phyloP scores from a whole-genome alignment of 2,797 vertebrate species.

The Discoglossus pictus region DNA sequence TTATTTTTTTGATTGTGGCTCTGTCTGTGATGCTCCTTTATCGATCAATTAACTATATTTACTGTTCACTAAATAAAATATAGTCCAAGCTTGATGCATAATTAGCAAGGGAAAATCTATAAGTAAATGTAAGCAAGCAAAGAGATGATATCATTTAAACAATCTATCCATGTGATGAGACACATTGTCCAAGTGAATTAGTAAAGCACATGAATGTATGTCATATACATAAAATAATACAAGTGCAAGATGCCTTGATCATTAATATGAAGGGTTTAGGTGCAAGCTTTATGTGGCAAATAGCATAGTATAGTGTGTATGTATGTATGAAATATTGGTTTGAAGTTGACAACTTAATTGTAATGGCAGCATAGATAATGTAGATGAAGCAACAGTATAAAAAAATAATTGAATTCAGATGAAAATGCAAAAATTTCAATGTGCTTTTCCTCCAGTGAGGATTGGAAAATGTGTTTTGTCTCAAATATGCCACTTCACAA shows the following conservation, averaged over 20 bases:
- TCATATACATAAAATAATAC: constrained; percentile 58
- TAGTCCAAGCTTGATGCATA: constrained; percentile 59
- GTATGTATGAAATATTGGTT: no score
- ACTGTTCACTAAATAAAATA: constrained; percentile 63
- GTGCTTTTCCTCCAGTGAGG: no score
- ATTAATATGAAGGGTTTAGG: constrained; percentile 43
- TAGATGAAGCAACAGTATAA: no score
- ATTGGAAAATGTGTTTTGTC: no score
- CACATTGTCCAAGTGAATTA: constrained; percentile 57
- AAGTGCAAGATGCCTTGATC: constrained; percentile 27
- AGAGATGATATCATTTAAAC: constrained; percentile 73
- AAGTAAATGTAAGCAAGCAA: constrained; percentile 69
- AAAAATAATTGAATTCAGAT: no score
- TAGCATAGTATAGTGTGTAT: no score
- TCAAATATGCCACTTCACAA: no score
- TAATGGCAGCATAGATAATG: no score
- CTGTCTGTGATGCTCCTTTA: constrained; percentile 62
- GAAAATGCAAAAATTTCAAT: no score
- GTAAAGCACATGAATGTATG: constrained; percentile 52
- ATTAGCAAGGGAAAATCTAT: constrained; percentile 68
- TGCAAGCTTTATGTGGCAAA: no score
- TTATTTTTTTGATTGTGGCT: constrained; percentile 55
- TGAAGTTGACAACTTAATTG: no score
- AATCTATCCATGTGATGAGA: constrained; percentile 63
- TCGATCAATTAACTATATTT: constrained; percentile 65